phyloP scores from a whole-genome alignment of 2,113 vertebrate genomes.

The Triplophysa rosa region DNA sequence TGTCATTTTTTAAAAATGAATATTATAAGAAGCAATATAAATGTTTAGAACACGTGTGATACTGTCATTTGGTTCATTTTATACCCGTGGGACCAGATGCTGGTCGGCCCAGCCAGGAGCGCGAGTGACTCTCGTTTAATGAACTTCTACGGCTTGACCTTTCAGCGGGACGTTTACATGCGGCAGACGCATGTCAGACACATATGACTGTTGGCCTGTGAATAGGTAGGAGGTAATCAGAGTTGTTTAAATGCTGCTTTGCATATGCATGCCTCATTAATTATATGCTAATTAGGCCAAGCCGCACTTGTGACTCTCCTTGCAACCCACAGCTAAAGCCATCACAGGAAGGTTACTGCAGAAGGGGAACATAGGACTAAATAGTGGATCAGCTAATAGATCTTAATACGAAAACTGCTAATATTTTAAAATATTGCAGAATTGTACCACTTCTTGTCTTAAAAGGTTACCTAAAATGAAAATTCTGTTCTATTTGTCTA shows the following conservation, averaged over 20 bases:
- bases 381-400: background rate
- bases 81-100: constrained; percentile 18
- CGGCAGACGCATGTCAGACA: constrained; percentile 74
- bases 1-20: background rate
- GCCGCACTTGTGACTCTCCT: constrained; percentile 66
- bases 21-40: background rate
- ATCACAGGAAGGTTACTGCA: constrained; percentile 71
- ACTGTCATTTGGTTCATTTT: background rate
- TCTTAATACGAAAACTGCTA: background rate
- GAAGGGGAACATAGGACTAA: constrained; percentile 53
- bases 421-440: background rate
- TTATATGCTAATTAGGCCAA: constrained; percentile 74
- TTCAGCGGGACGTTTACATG: constrained; percentile 71
- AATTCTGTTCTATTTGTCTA: too few species aligned
- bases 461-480: background rate
- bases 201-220: constrained; percentile 74
- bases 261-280: constrained; percentile 79
- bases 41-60: background rate
- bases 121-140: constrained; percentile 60
- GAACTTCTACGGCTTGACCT: constrained; percentile 65
- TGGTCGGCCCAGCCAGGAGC: constrained; percentile 18
- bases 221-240: constrained; percentile 77
- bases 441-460: background rate
- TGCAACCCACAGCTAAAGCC: constrained; percentile 70
- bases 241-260: constrained; percentile 77